Evolutionary conservation across 2,797 vertebrate species (phyloP).

Genomic region (Fistularia commersonii): DNA sequence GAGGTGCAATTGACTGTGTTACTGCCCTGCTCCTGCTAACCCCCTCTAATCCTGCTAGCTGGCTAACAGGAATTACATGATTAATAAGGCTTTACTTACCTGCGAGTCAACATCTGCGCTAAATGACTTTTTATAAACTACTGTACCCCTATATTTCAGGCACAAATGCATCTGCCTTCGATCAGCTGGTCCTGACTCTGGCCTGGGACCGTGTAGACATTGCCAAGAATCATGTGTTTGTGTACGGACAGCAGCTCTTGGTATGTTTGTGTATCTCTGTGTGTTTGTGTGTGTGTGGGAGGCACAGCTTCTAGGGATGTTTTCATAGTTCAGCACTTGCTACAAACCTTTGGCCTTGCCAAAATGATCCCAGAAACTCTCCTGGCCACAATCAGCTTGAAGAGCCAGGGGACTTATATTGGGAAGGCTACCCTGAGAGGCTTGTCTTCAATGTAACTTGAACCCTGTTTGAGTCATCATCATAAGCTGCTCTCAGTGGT

Average conservation of each 20-base stretch:
- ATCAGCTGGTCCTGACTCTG: constrained; percentile 95
- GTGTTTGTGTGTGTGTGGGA: constrained; percentile 6
- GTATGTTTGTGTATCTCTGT: constrained; percentile 71
- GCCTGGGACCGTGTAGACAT: constrained; percentile 99
- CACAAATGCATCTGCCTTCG: constrained; percentile 92
- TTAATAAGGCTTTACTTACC: constrained; percentile 31
- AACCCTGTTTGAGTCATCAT: constrained; percentile 37
- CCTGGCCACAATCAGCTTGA: constrained; percentile 17
- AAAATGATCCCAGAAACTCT: constrained; percentile 33
- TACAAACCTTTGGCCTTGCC: constrained; percentile 41
- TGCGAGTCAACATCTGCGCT: constrained; percentile 10
- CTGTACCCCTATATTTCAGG: constrained; percentile 70
- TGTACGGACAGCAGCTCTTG: constrained; percentile 97
- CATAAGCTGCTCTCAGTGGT: constrained; percentile 22
- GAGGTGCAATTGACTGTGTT: constrained; percentile 51
- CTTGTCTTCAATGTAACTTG: constrained; percentile 54
- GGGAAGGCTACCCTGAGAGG: constrained; percentile 31
- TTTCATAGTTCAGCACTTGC: constrained; percentile 35
- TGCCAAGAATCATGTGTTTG: constrained; percentile 98
- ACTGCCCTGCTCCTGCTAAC: constrained; percentile 23
- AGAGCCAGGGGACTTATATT: constrained; percentile 18
- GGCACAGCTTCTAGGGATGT: constrained; percentile 21
- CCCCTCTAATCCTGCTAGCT: constrained; percentile 36
- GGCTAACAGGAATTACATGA: constrained; percentile 27
- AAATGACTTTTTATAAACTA: constrained; percentile 3